Evolutionary conservation across 2,888 invertebrate genomes (phyloP).

Genomic region (Amaurobius ferox): DNA sequence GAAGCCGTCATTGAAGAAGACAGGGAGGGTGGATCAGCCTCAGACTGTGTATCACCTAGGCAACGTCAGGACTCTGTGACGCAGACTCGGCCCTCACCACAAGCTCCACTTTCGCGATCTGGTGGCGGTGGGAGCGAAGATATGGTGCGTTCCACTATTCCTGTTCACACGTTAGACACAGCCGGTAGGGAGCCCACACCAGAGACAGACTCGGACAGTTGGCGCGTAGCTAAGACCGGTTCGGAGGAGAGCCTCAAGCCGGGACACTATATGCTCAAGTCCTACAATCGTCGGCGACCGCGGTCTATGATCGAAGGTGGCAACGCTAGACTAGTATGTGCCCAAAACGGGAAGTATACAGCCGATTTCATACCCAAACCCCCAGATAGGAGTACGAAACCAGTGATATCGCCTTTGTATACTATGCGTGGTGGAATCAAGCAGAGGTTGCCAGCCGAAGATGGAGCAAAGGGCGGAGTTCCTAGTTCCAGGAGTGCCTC

Average conservation of each 20-base stretch:
- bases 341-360: constrained; percentile 24
- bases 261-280: constrained; percentile 13
- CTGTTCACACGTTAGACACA: constrained; percentile 57
- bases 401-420: neutral
- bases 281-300: constrained; percentile 47
- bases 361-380: constrained; percentile 7
- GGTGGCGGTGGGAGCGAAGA: constrained; percentile 20
- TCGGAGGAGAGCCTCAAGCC: constrained; percentile 49
- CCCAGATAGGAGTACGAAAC: constrained; percentile 3
- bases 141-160: constrained; percentile 56
- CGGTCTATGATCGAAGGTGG: constrained; percentile 69
- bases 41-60: constrained; percentile 41
- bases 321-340: neutral
- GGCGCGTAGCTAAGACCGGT: constrained; percentile 36
- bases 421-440: constrained; percentile 9
- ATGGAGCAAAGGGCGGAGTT: neutral
- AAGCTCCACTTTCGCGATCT: constrained; percentile 17
- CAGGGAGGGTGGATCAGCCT: constrained; percentile 55
- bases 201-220: constrained; percentile 65
- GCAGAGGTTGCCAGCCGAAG: constrained; percentile 13
- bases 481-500: constrained; percentile 62
- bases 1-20: constrained; percentile 64
- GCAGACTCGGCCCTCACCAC: constrained; percentile 29
- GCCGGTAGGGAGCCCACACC: constrained; percentile 60
- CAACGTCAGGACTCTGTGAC: constrained; percentile 56